Percentiles rank a stretch among this genome's conserved stretches.
Conservation (phyloP, 2,888 invertebrate genomes). For the Drosophila birchii region DNA sequence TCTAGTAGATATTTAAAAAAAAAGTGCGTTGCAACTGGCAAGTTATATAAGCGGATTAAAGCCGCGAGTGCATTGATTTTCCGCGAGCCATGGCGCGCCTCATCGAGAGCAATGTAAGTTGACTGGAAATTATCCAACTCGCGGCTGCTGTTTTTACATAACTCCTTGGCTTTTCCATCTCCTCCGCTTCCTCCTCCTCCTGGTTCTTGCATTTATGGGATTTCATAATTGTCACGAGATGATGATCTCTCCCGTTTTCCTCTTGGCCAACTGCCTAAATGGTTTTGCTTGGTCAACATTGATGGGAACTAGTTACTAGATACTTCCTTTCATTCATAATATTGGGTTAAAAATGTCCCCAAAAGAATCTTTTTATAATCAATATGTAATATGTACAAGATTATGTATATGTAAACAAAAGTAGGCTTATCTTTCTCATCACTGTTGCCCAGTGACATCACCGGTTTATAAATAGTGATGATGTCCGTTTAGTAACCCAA, state of each 20-base stretch:
- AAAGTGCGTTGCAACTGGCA: constrained; percentile 40
- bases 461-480: constrained; percentile 28
- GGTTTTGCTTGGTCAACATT: constrained; percentile 17
- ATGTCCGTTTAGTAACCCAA: constrained; percentile 16
- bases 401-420: neutral
- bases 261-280: constrained; percentile 10
- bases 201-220: constrained; percentile 18
- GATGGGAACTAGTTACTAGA: constrained; percentile 13
- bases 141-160: constrained; percentile 59
- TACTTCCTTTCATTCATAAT: neutral
- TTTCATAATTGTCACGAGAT: constrained; percentile 41
- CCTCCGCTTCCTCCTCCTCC: neutral
- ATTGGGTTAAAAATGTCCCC: neutral
- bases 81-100: constrained; percentile 60
- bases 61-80: constrained; percentile 50
- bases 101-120: constrained; percentile 72
- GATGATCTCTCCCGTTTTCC: constrained; percentile 2
- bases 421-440: constrained; percentile 2
- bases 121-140: constrained; percentile 46
- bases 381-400: neutral
- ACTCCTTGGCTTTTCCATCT: constrained; percentile 40
- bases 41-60: constrained; percentile 28
- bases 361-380: neutral
- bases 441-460: constrained; percentile 29
- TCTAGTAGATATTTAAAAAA: constrained; percentile 38